These are phyloP conservation scores for Malurus splendens DNA, from an alignment of 2,797 vertebrate genomes.

Conservation along the genomic window DNA sequence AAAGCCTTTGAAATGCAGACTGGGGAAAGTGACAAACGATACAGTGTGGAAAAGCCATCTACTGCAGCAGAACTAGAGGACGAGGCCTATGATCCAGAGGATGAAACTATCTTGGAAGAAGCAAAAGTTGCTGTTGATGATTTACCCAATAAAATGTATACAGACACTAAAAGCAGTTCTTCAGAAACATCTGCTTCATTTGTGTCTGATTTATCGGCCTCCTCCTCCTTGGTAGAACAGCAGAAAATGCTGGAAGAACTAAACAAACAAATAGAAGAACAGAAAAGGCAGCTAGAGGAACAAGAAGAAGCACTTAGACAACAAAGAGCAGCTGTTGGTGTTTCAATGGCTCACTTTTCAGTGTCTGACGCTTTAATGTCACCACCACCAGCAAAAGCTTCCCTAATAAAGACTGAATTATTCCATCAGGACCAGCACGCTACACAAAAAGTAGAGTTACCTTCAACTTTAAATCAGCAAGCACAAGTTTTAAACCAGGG, in stretches of 20 bases:
- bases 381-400: conserved; percentile 78
- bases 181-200: not conserved
- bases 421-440: conserved; percentile 70
- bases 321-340: conserved; percentile 91
- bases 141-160: conserved; percentile 70
- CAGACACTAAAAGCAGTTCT: conserved; percentile 57
- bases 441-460: conserved; percentile 42
- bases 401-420: conserved; percentile 69
- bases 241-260: conserved; percentile 95
- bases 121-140: conserved; percentile 82
- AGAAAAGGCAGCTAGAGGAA: conserved; percentile 90
- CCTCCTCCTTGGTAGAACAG: conserved; percentile 86
- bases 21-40: conserved; percentile 47
- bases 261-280: conserved; percentile 95
- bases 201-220: conserved; percentile 37
- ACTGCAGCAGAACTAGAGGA: conserved; percentile 73
- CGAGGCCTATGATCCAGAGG: conserved; percentile 93
- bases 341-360: conserved; percentile 96
- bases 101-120: conserved; percentile 91
- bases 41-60: conserved; percentile 30
- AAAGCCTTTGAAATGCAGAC: conserved; percentile 65
- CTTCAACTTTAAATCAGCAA: conserved; percentile 43
- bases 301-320: conserved; percentile 92
- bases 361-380: conserved; percentile 92
- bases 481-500: conserved; percentile 64